phyloP scores from a whole-genome alignment of 2,113 vertebrate species.

The Meriones unguiculatus region DNA sequence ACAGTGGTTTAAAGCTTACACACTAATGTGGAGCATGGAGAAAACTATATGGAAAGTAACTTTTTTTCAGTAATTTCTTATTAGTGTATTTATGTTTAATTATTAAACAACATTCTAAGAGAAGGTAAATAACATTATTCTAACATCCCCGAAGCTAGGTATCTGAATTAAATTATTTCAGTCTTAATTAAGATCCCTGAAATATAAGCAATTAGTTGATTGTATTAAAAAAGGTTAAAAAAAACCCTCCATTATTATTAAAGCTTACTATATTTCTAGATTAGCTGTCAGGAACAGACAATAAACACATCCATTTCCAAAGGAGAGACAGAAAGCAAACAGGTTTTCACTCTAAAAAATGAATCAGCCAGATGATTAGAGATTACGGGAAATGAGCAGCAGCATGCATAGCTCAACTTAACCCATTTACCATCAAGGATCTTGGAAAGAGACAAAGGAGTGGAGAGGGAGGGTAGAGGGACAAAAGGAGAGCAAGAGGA shows the following conservation, averaged over 20 bases:
- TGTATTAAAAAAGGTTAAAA: background rate
- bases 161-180: conserved; percentile 2
- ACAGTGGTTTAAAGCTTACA: background rate
- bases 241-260: background rate
- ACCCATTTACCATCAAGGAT: background rate
- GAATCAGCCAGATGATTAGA: conserved; percentile 37
- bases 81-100: conserved; percentile 35
- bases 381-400: background rate
- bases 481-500: background rate
- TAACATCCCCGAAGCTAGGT: conserved; percentile 23
- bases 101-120: conserved; percentile 11
- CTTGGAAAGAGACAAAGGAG: background rate
- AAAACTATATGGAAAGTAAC: conserved; percentile 24
- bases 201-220: background rate
- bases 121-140: conserved; percentile 32
- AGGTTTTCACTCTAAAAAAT: conserved; percentile 1
- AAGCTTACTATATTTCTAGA: conserved; percentile 26
- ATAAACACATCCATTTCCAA: background rate
- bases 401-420: conserved; percentile 30
- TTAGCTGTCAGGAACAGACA: conserved; percentile 61
- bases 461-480: too few relatives aligned
- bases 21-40: background rate
- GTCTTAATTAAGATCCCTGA: conserved; percentile 26
- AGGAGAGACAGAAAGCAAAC: background rate
- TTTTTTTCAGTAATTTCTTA: conserved; percentile 38